phyloP scores from a whole-genome alignment of 35 echinoderm and acorn worm species.

The Apostichopus parvimensis region DNA sequence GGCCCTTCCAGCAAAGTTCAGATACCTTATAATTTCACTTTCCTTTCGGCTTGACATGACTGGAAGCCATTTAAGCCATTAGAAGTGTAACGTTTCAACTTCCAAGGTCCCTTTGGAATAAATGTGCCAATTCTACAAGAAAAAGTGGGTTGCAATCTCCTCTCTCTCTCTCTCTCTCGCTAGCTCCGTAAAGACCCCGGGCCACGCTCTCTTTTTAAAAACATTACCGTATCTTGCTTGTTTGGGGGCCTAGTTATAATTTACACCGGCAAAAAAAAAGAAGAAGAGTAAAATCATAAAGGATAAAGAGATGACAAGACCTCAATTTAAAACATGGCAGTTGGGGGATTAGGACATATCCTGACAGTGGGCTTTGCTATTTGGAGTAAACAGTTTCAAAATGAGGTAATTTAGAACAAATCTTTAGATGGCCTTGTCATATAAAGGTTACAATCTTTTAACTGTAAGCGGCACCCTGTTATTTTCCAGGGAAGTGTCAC shows the following conservation, averaged over 20 bases:
- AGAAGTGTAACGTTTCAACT: constrained; percentile 40
- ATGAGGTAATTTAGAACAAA: too few species aligned
- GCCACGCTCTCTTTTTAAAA: not conserved
- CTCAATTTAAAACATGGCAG: too few species aligned
- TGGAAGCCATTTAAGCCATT: constrained; percentile 30
- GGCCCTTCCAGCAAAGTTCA: constrained; percentile 1
- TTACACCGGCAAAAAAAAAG: not conserved
- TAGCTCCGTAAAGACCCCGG: not conserved
- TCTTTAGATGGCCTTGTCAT: too few species aligned
- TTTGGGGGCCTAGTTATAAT: not conserved
- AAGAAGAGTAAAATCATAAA: too few species aligned
- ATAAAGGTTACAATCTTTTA: too few species aligned
- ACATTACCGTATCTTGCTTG: not conserved
- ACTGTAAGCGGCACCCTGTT: too few species aligned
- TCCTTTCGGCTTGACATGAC: constrained; percentile 8
- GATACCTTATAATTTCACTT: not conserved
- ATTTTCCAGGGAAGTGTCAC: too few species aligned
- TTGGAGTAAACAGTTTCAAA: too few species aligned
- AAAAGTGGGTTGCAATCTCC: constrained; percentile 13
- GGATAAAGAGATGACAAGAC: too few species aligned
- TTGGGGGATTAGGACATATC: too few species aligned
- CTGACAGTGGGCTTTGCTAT: too few species aligned
- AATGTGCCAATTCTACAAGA: constrained; percentile 4
- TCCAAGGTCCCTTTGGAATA: constrained; percentile 26
- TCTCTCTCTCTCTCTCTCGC: not conserved